Conservation (phyloP, 2,888 invertebrate genomes). For the Drosophila picticornis region DNA sequence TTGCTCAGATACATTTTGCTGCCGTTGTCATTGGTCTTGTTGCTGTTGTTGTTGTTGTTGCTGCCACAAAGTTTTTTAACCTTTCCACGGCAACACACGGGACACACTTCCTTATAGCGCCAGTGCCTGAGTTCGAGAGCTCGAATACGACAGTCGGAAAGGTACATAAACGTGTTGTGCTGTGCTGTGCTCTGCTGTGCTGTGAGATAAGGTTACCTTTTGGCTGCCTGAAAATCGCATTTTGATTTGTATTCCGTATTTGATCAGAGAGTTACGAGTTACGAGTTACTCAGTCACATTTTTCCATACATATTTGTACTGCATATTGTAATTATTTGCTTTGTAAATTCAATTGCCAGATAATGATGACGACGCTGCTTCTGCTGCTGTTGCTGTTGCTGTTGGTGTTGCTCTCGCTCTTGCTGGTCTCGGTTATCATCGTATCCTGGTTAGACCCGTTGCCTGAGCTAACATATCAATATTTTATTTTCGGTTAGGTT, state of each 20-base stretch:
- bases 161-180: conserved; percentile 57
- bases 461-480: conserved; percentile 42
- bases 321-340: conserved; percentile 81
- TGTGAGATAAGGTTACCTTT: conserved; percentile 62
- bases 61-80: conserved; percentile 75
- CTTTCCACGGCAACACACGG: conserved; percentile 43
- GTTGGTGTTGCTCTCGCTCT: neutral
- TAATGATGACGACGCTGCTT: conserved; percentile 72
- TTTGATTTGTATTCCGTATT: conserved; percentile 84
- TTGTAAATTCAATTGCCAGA: conserved; percentile 84
- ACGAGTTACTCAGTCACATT: conserved; percentile 56
- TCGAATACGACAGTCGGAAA: conserved; percentile 27
- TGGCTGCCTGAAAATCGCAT: conserved; percentile 77
- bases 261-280: conserved; percentile 63
- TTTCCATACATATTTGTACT: conserved; percentile 56
- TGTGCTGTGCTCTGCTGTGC: conserved; percentile 7
- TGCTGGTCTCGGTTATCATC: conserved; percentile 11
- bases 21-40: conserved; percentile 42
- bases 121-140: conserved; percentile 37
- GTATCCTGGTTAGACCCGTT: conserved; percentile 25
- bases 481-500: conserved; percentile 56
- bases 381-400: conserved; percentile 8
- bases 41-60: conserved; percentile 11
- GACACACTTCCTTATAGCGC: conserved; percentile 54
- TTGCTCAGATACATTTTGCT: conserved; percentile 76